phyloP scores from a whole-genome alignment of 2,797 vertebrate genomes.

The Cyclopterus lumpus region DNA sequence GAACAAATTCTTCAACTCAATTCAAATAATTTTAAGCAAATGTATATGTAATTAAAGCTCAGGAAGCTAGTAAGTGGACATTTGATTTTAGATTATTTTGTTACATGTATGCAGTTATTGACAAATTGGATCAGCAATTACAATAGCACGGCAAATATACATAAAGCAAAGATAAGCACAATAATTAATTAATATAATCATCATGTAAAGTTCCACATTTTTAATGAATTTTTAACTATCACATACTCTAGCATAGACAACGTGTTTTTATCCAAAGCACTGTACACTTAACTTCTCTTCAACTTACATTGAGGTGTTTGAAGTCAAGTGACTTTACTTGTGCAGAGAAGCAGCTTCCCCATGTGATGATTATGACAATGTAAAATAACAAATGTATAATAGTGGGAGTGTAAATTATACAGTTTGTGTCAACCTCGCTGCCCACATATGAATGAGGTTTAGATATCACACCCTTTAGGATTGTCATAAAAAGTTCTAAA shows the following conservation, averaged over 20 bases:
- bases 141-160: background rate
- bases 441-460: background rate
- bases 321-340: background rate
- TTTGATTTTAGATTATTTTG: background rate
- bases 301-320: background rate
- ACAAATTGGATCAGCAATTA: background rate
- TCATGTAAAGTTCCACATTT: background rate
- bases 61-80: background rate
- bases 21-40: background rate
- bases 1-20: background rate
- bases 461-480: constrained; percentile 1
- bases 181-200: background rate
- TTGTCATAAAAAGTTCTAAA: constrained; percentile 15
- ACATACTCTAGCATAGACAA: background rate
- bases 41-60: background rate
- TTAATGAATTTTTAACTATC: background rate
- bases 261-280: background rate
- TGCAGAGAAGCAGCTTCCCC: background rate
- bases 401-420: background rate
- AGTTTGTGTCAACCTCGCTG: background rate
- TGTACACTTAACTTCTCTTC: background rate
- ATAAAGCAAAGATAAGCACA: background rate
- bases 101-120: background rate
- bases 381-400: too few species aligned
- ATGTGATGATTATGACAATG: too few species aligned